These are phyloP conservation scores for Meloe dianella DNA, from an alignment of 2,888 invertebrate species.

Conservation along the genomic window DNA sequence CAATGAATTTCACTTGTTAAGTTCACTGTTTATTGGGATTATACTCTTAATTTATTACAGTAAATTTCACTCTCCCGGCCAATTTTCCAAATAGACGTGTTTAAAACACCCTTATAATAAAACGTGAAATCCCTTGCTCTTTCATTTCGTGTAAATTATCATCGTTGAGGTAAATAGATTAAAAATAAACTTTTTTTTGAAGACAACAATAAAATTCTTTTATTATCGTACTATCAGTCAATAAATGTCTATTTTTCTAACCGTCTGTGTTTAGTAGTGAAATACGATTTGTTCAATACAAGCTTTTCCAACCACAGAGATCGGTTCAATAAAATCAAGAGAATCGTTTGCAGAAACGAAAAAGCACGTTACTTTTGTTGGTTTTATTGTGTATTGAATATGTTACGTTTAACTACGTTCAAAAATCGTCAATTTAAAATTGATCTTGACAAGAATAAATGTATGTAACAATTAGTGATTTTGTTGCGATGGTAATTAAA, in stretches of 20 bases:
- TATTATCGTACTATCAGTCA: not conserved
- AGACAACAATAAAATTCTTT: not conserved
- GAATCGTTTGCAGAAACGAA: slow-evolving; percentile 45
- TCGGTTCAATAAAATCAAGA: slow-evolving; percentile 47
- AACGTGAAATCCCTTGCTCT: not conserved
- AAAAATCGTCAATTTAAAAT: not conserved
- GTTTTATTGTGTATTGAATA: slow-evolving; percentile 32
- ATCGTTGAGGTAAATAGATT: not conserved
- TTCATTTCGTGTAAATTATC: not conserved
- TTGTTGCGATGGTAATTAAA: too few species aligned
- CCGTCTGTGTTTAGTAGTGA: not conserved
- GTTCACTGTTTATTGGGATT: slow-evolving; percentile 49
- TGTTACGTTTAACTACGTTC: not conserved
- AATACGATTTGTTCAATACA: slow-evolving; percentile 3
- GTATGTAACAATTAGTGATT: too few species aligned
- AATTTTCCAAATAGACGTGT: slow-evolving; percentile 7
- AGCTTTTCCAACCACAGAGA: slow-evolving; percentile 49
- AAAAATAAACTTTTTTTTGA: not conserved
- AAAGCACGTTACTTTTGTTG: slow-evolving; percentile 47
- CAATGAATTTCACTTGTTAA: slow-evolving; percentile 44
- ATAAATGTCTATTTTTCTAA: not conserved
- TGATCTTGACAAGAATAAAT: too few species aligned
- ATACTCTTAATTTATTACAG: slow-evolving; percentile 44
- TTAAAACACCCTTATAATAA: not conserved
- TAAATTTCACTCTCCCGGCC: slow-evolving; percentile 20